Conservation (phyloP, 2,113 vertebrate species). For the Gambusia holbrooki region DNA sequence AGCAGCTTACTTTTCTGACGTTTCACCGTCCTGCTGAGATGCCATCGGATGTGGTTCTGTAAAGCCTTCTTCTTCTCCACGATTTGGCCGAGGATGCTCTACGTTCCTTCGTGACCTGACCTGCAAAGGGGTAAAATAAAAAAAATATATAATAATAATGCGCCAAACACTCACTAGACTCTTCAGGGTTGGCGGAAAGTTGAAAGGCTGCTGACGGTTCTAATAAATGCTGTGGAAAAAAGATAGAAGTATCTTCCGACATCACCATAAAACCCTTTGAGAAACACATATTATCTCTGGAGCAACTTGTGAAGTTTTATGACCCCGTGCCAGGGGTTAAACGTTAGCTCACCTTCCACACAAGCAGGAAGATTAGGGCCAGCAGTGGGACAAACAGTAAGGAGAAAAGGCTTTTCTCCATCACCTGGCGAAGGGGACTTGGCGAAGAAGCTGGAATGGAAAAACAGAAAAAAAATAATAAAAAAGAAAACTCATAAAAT, state of each 20-base stretch:
- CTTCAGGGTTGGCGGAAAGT: neutral
- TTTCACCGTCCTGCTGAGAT: slow-evolving; percentile 64
- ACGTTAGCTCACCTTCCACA: slow-evolving; percentile 78
- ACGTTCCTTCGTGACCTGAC: slow-evolving; percentile 68
- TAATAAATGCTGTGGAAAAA: slow-evolving; percentile 25
- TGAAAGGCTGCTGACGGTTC: neutral
- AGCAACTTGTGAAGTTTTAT: neutral
- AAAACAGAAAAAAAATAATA: neutral
- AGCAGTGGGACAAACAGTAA: slow-evolving; percentile 77
- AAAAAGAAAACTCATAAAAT: neutral
- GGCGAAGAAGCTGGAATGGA: slow-evolving; percentile 15
- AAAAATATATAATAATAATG: too few species aligned
- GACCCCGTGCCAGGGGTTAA: neutral
- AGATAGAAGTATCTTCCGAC: accelerated
- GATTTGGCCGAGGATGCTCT: slow-evolving; percentile 43
- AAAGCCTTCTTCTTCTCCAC: slow-evolving; percentile 60
- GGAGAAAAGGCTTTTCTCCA: slow-evolving; percentile 77
- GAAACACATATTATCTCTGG: neutral
- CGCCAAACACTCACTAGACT: neutral
- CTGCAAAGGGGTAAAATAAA: slow-evolving; percentile 39
- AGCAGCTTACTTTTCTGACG: slow-evolving; percentile 75
- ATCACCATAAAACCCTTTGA: neutral
- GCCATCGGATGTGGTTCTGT: slow-evolving; percentile 61
- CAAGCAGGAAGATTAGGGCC: slow-evolving; percentile 72
- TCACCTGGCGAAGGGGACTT: slow-evolving; percentile 47